Base-by-base conservation (phyloP, 2,888 invertebrate genomes). In the Acrocyrtus sp. region DNA sequence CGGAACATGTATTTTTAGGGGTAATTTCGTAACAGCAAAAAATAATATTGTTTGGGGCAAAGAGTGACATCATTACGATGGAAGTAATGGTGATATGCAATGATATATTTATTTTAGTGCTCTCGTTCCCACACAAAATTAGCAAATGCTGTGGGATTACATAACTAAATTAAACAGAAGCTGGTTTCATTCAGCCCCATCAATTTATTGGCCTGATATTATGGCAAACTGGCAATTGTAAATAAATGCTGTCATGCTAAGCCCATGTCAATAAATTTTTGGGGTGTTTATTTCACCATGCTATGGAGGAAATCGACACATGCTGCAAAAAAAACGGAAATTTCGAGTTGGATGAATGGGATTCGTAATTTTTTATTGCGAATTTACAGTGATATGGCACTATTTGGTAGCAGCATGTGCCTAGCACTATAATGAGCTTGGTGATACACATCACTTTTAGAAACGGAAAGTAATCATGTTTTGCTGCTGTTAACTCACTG, bases 391-490 rank as follows among this genome's bases (percentile, higher is more conserved):
- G 47, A 47, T n/a, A 47, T 47, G 21, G 5, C 47, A 47, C 10
- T 15, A 12, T 39, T 39, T 15, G 10, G 17, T 21, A n/a, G 17
- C 6, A 47, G 47, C 6, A 19, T 21, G 17, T 19, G 21, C 21
- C 15, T 47, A 47, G 21, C 21, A 21, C 47, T 47, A 19, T 39
- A n/a, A 19, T 47, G 21, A 47, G 15, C 6, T n/a, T 19, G 8
- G 21, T 21, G n/a, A 10, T 21, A 47, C 17, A 47, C 47, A 47
- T 5, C 15, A 47, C 5, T 51, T 21, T 21, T 51, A 22, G 56
- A 56, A 56, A 56, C 53, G 53, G 53, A 56, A 56, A 56, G 58
- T 58, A 34, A 34, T n/a, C n/a, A n/a, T 34, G 34, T 34, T 34
- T n/a, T 34, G 34, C 12, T 34, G 34, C 34, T 34, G 12, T 34